Percentiles rank a stretch among this genome's conserved stretches.
Conservation (phyloP, 1,140 invertebrate species). For the Aplysia californica region DNA sequence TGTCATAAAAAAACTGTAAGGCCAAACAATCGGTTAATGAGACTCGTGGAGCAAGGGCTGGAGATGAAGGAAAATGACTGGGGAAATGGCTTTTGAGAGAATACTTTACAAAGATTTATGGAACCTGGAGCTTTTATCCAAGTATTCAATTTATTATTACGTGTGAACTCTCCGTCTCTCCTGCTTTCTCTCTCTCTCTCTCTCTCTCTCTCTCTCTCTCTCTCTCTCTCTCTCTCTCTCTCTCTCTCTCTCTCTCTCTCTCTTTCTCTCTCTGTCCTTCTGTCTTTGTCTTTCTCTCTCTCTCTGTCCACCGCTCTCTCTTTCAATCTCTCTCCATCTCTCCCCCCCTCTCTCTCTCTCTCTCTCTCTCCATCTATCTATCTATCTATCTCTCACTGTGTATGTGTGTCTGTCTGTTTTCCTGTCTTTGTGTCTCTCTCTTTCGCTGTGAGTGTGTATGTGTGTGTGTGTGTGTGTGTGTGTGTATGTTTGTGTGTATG, state of each 20-base stretch:
- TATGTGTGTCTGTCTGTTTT: neutral
- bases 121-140: too few relatives aligned
- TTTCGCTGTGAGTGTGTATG: slow-evolving; percentile 2
- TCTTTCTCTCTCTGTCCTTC: neutral
- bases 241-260: neutral
- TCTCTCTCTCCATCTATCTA: neutral
- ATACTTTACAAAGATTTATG: too few relatives aligned
- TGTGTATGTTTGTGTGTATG: slow-evolving; percentile 12
- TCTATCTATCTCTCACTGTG: neutral
- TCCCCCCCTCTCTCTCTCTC: neutral
- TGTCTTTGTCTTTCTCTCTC: neutral
- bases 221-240: neutral
- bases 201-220: neutral
- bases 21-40: too few relatives aligned
- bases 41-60: too few relatives aligned
- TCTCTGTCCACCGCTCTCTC: neutral
- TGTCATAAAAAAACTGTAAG: too few relatives aligned
- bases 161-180: neutral
- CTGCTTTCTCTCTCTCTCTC: neutral
- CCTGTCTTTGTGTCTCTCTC: slow-evolving; percentile 7
- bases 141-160: too few relatives aligned
- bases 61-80: too few relatives aligned
- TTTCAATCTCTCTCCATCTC: neutral
- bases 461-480: slow-evolving; percentile 14
- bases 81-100: too few relatives aligned